Base-by-base conservation (phyloP, 2,888 invertebrate genomes). In the Sisyra nigra region DNA sequence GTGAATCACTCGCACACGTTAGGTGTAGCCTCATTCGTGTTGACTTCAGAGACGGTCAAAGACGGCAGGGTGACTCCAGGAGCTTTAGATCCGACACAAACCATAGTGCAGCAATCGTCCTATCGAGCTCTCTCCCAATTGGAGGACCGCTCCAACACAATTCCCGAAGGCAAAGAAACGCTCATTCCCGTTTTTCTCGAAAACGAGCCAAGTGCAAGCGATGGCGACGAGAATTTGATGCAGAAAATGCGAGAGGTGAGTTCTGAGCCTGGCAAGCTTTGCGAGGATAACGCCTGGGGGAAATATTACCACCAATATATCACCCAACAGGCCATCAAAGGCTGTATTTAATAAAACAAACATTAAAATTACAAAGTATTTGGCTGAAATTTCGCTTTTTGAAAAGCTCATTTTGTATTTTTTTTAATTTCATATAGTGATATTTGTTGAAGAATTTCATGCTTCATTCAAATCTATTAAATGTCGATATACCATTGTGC, bases 281-380 rank as follows among this genome's bases (percentile, higher is more conserved):
- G 17, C 17, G 37, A 37, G 11, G 37, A 37, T 19, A 51, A 43
- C 42, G 59, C 64, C 50, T 69, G 69, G 69, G 65, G 61, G 50
- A 65, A 59, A 52, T 70, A 67, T 51, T 58, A 58, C 51, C 64
- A 65, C 51, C 62, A 61, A 48, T 64, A 65, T 48, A 66, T 70
- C 51, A 69, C 71, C 51, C 69, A 71, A 52, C 70, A 71, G 56
- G 69, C 72, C 47, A 67, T 72, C 53, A 71, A 70, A 60, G 67
- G 70, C 48, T 69, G 70, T 56, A 59, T 72, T 51, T 69, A 24
- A 7, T 24, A 5, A n/a, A n/a, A n/a, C n/a, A n/a, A n/a, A n/a
- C n/a, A n/a, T n/a, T n/a, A n/a, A n/a, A n/a, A 3, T 24, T 7
- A 24, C 24, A 3, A 24, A 5, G 24, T 24, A 24, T 24, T 24